phyloP scores from a whole-genome alignment of 2,797 vertebrate genomes.

The Syndactyla subalaris region DNA sequence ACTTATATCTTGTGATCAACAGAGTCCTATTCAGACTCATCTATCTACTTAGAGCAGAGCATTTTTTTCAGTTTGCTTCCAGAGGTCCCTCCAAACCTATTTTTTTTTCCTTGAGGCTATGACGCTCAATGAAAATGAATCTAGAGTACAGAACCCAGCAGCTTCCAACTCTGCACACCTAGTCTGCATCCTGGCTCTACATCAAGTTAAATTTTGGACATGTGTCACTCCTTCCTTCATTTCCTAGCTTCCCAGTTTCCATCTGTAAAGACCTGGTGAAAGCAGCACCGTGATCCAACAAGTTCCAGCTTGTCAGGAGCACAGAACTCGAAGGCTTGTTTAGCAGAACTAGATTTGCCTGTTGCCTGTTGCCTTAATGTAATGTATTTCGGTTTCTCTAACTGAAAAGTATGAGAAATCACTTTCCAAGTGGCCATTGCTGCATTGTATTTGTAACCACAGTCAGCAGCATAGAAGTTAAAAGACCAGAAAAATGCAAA shows the following conservation, averaged over 20 bases:
- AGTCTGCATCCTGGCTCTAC: not conserved
- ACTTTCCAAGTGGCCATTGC: not conserved
- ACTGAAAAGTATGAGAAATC: not conserved
- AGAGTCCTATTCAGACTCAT: not conserved
- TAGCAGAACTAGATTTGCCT: not conserved
- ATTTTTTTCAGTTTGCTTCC: not conserved
- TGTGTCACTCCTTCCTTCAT: not conserved
- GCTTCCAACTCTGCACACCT: not conserved
- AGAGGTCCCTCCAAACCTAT: not conserved
- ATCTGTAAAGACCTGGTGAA: not conserved
- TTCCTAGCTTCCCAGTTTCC: not conserved
- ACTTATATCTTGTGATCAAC: not conserved
- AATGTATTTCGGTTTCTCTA: not conserved
- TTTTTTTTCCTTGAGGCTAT: not conserved
- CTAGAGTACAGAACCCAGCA: not conserved
- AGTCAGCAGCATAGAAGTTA: constrained; percentile 1
- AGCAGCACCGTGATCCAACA: not conserved
- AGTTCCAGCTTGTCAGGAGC: not conserved
- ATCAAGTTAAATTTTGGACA: not conserved
- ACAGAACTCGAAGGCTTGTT: not conserved
- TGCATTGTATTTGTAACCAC: not conserved
- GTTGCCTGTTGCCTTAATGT: not conserved
- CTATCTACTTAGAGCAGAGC: not conserved
- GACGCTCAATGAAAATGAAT: not conserved
- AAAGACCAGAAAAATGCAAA: constrained; percentile 49